Evolutionary conservation across 2,888 invertebrate genomes (phyloP).

Genomic region (Andrena praecox): DNA sequence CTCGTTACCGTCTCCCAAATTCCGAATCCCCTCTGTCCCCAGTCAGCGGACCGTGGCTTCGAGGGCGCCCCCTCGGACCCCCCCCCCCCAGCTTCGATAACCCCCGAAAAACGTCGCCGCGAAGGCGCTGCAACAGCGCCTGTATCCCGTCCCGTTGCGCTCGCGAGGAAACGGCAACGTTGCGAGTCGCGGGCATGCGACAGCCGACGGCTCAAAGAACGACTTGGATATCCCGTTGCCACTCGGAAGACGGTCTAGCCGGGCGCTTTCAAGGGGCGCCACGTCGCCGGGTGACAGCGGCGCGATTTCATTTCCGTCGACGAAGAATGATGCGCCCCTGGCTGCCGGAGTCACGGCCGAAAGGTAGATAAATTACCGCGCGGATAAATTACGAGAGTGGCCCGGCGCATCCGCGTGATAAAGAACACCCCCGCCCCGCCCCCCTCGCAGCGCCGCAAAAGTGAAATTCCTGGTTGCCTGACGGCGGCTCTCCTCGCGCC

Average conservation of each 20-base stretch:
- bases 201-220: background rate
- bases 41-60: slow-evolving; percentile 11
- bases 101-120: too few relatives aligned
- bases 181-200: too few relatives aligned
- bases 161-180: too few relatives aligned
- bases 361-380: slow-evolving; percentile 44
- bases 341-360: slow-evolving; percentile 16
- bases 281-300: slow-evolving; percentile 11
- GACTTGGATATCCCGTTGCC: slow-evolving; percentile 23
- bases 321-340: slow-evolving; percentile 49
- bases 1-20: slow-evolving; percentile 35
- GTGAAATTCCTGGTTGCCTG: slow-evolving; percentile 30
- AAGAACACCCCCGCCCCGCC: slow-evolving; percentile 12
- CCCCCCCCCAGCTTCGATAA: too few relatives aligned
- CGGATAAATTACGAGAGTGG: slow-evolving; percentile 49
- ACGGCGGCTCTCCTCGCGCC: background rate
- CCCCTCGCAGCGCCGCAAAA: background rate
- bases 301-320: slow-evolving; percentile 53
- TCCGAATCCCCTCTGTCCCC: background rate
- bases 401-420: slow-evolving; percentile 4
- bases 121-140: too few relatives aligned
- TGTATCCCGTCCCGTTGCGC: too few relatives aligned
- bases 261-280: slow-evolving; percentile 1
- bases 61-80: background rate
- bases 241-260: slow-evolving; percentile 4